phyloP scores from a whole-genome alignment of 2,113 vertebrate species.

The Triplophysa tibetana region DNA sequence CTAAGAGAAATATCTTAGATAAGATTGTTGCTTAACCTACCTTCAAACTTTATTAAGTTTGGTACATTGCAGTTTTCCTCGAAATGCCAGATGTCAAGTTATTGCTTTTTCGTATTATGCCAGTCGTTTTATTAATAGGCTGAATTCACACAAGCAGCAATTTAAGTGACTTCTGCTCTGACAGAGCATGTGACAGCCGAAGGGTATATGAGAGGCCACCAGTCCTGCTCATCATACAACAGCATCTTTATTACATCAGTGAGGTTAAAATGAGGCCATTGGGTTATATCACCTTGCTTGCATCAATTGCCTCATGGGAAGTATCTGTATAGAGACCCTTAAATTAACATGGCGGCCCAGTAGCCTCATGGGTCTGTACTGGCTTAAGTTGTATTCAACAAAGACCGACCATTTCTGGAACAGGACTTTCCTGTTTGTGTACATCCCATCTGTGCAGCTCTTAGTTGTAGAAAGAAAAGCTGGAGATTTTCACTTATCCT shows the following conservation, averaged over 20 bases:
- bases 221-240: neutral
- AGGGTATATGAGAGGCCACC: conserved; percentile 17
- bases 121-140: neutral
- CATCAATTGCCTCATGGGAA: conserved; percentile 56
- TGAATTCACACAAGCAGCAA: neutral
- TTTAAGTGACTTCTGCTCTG: neutral
- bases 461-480: neutral
- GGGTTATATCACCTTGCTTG: conserved; percentile 58
- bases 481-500: conserved; percentile 35
- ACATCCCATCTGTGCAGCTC: neutral
- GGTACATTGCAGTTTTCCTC: neutral
- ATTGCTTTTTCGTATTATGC: neutral
- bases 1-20: too few relatives aligned
- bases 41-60: too few relatives aligned
- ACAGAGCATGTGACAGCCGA: neutral
- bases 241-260: conserved; percentile 55
- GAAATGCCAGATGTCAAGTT: neutral
- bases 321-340: conserved; percentile 46
- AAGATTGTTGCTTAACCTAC: too few relatives aligned
- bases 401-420: conserved; percentile 3
- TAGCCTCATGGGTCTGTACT: conserved; percentile 49
- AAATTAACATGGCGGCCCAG: conserved; percentile 23
- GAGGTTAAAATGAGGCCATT: conserved; percentile 56
- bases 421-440: conserved; percentile 28
- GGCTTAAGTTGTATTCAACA: conserved; percentile 31